Evolutionary conservation across 2,888 invertebrate species (phyloP).

Genomic region (Norana najaformis): DNA sequence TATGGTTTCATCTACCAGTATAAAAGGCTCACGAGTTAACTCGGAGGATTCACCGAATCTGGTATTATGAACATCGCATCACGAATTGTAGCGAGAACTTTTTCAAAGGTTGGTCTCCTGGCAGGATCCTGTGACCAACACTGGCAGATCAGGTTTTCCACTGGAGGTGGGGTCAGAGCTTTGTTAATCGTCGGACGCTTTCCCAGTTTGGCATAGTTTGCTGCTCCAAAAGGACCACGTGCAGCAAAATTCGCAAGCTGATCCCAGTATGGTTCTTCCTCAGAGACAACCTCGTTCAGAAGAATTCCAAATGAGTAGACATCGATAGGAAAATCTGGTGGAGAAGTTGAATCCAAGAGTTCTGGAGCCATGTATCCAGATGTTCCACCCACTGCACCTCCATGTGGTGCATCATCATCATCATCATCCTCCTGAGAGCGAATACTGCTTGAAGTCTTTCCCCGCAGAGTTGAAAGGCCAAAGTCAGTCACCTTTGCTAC

Average conservation of each 20-base stretch:
- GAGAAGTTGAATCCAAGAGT: not conserved
- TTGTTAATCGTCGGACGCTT: constrained; percentile 10
- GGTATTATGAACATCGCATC: not conserved
- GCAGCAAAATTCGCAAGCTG: not conserved
- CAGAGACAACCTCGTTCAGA: constrained; percentile 2
- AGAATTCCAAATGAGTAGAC: constrained; percentile 17
- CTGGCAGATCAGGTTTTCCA: not conserved
- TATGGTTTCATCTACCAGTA: not conserved
- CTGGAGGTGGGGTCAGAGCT: not conserved
- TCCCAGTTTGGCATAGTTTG: constrained; percentile 8
- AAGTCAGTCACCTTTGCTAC: not conserved
- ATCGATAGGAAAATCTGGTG: not conserved
- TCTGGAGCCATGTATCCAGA: constrained; percentile 22
- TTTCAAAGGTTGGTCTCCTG: constrained; percentile 19
- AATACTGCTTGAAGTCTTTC: constrained; percentile 18
- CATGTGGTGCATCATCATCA: not conserved
- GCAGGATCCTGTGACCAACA: constrained; percentile 23
- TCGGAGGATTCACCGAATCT: not conserved
- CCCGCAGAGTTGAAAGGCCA: constrained; percentile 8
- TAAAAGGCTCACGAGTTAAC: not conserved
- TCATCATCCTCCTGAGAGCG: not conserved
- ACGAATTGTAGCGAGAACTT: not conserved
- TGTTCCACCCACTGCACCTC: not conserved
- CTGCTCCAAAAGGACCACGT: constrained; percentile 18
- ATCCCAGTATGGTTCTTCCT: constrained; percentile 20